Evolutionary conservation across 2,888 invertebrate genomes (phyloP), one percentile per base, ranked within the genome.

Genomic region (Apodemia zela): DNA sequence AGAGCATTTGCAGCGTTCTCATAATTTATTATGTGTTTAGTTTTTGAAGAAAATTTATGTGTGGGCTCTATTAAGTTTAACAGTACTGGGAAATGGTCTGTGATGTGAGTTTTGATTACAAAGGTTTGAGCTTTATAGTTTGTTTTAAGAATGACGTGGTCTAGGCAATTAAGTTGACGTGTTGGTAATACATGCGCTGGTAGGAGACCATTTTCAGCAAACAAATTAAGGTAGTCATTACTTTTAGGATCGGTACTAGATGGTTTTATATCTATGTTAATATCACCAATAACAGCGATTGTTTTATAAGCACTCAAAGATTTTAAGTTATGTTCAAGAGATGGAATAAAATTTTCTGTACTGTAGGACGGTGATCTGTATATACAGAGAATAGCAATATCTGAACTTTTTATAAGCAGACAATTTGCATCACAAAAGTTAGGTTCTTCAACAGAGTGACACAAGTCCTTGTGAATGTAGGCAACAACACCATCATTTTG

Each of bases 211-310:
- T 38, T 38, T 38, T 38, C 38, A 38, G 38, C 38, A 13, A 38
- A 11, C 38, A 38, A 13, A 3, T 38, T 38, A 13, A 13, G 38
- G 3, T 38, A 38, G 13, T 38, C 13, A 38, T 38, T 38, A 38
- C 38, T 38, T 13, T 38, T 38, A 38, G 47, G n/a, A n/a, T 17
- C 7, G 0, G n/a, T 17, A 47, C 10, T 47, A 10, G 17, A 47
- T n/a, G 18, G 49, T 49, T 49, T 49, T 8, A 49, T 49, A n/a
- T 49, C 49, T 10, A 47, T 47, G 18, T 49, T 49, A 18, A 49
- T 18, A 49, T 49, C 49, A 18, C 49, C 49, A 18, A 18, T 49
- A 18, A 49, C 2, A 49, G 10, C 17, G 1, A 49, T 3, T 4
- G 18, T 47, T 47, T 47, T 47, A 17, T 17, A 47, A 15, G n/a